These are phyloP conservation scores for Halcyon badia DNA, from an alignment of 2,797 vertebrate species.

Conservation along the genomic window DNA sequence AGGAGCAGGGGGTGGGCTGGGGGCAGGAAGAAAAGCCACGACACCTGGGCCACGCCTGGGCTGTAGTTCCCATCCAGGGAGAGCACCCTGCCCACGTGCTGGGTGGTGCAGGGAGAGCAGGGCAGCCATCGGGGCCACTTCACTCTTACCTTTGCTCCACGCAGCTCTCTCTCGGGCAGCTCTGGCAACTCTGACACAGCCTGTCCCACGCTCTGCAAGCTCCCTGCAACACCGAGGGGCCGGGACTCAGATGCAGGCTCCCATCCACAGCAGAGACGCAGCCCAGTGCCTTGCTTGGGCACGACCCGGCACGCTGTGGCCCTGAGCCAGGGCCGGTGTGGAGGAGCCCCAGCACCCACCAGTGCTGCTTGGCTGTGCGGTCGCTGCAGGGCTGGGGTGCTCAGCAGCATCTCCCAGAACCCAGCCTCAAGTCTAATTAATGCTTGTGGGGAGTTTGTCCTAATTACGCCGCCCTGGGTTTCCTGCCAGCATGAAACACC, in stretches of 20 bases:
- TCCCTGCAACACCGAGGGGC: not conserved
- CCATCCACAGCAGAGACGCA: fast-evolving
- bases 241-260: fast-evolving
- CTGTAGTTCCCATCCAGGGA: not conserved
- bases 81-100: fast-evolving
- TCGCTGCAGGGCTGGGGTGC: not conserved
- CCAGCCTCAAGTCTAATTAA: not conserved
- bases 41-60: fast-evolving
- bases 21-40: not conserved
- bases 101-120: fast-evolving
- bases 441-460: not conserved
- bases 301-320: fast-evolving
- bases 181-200: not conserved
- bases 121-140: fast-evolving
- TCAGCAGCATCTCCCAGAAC: not conserved
- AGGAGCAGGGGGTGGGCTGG: not conserved
- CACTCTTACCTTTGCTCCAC: not conserved
- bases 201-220: not conserved
- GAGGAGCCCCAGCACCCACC: not conserved
- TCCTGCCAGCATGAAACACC: not conserved
- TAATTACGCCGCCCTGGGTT: fast-evolving
- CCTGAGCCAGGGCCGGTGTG: fast-evolving
- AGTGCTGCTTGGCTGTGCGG: fast-evolving
- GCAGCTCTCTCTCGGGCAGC: not conserved
- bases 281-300: not conserved